Base-by-base conservation (phyloP, 2,888 invertebrate species). In the Xanthorhoe spadicearia region DNA sequence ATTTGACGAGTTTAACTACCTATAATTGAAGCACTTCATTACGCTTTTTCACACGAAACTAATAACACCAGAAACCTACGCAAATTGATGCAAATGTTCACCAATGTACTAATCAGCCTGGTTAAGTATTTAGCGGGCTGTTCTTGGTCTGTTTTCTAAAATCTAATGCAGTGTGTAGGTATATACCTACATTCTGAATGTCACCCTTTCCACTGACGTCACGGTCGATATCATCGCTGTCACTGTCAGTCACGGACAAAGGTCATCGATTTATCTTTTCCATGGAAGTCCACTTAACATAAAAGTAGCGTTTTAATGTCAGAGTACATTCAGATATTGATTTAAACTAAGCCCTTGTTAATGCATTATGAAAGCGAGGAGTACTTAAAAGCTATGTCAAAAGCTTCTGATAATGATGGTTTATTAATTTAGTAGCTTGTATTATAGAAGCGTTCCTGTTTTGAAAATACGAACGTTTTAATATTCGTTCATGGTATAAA, bases 241-340 rank as follows among this genome's bases (percentile, higher is more conserved):
- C 58, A 58, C 50, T 66, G 57, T 66, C 61, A 51, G 46, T 51
- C 56, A 60, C 17, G 23, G 51, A 19, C 48, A 59, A 66, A 66
- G 66, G 66, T 59, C 66, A 59, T 54, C 53, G 54, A 54, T 61
- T n/a, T 54, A 66, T 59, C 35, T 59, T 55, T 62, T 46, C 61
- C 58, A 18, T 54, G 54, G 49, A 61, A 66, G 58, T 38, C 57
- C 61, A 61, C 58, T 54, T 58, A 61, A 18, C 23, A 48, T 38
- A 8, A 54, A 55, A 54, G 55, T 55, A 28, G 15, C 9, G 15
- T 35, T 17, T 35, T 54, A 61, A 61, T 23, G 49, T 7, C n/a
- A 6, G 32, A 13, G 32, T 32, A 51, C 48, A 43, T 43, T 43
- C 38, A 17, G 48, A 15, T 48, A 48, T 48, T 48, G 48, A 48